Evolutionary conservation across 1,140 invertebrate species (phyloP), one percentile per base, ranked within the genome.

Genomic region (Saccostrea glomerata): DNA sequence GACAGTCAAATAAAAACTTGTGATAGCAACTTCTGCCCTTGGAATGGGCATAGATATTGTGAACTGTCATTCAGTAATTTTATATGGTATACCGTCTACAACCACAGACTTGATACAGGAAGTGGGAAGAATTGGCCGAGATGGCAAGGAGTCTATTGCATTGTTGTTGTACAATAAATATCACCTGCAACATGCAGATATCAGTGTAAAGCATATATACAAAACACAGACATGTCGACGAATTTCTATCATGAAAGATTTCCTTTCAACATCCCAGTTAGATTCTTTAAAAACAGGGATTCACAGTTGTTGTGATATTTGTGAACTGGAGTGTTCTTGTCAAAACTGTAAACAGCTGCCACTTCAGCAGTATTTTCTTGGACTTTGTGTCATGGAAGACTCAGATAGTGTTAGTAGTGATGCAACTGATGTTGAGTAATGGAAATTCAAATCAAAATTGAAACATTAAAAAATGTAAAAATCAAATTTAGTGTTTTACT

Each of bases 201-300:
- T 36, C 5, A 58, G 58, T 47, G 6, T 47, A 47, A 47, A 47
- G 40, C 40, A 47, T 47, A 47, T 47, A 47, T 47, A 47, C 40
- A 47, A 2, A 47, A 3, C 40, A 11, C 55, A 85, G 11, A 36
- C 30, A 63, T 85, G 56, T 63, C 20, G 55, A 23, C 20, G 84
- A 0, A 6, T 15, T 60, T 11, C 23, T 9, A 66, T 60, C 12
- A 60, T 63, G 7, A 55, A 60, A 60, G 55, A 30, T 58, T 85
- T 85, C 58, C 25, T 85, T n/a, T 13, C 11, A 36, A 36, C 54
- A 85, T 11, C 17, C n/a, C n/a, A 85, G 63, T 60, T 85, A 7
- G 58, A 58, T 5, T 36, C 11, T 20, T 20, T 60, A 6, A 25
- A 70, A 36, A 36, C 20, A 25, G 58, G 40, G 23, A 30, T 25